These are phyloP conservation scores for Meganola albula DNA, from an alignment of 2,888 invertebrate genomes.

Conservation along the genomic window DNA sequence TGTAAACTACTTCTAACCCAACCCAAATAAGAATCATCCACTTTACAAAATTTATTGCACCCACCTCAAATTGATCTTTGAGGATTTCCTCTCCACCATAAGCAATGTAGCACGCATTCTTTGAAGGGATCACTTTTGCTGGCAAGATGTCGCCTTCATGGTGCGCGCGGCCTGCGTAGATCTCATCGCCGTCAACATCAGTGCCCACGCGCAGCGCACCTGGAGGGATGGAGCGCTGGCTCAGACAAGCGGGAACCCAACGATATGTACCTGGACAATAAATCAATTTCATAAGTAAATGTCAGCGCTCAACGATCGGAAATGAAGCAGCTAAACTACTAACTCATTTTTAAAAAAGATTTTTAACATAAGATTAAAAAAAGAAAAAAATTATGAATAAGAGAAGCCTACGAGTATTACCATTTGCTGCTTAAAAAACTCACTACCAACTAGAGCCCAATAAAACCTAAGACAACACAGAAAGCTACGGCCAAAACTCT, in stretches of 20 bases:
- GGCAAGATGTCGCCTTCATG: constrained; percentile 82
- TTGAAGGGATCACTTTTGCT: constrained; percentile 82
- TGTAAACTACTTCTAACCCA: too few relatives aligned
- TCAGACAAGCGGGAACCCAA: constrained; percentile 71
- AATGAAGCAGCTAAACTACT: too few relatives aligned
- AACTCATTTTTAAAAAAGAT: too few relatives aligned
- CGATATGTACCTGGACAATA: constrained; percentile 70
- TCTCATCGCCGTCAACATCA: constrained; percentile 83
- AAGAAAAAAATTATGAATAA: too few relatives aligned
- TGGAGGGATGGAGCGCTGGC: constrained; percentile 68
- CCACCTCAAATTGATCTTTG: constrained; percentile 81
- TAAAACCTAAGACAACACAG: constrained; percentile 41
- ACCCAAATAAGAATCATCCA: too few relatives aligned
- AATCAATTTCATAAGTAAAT: too few relatives aligned
- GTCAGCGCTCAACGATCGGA: too few relatives aligned
- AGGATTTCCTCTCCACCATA: constrained; percentile 80
- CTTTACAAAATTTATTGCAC: too few relatives aligned
- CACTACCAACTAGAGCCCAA: too few relatives aligned
- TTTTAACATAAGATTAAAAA: too few relatives aligned
- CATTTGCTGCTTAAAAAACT: too few relatives aligned
- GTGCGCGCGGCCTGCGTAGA: constrained; percentile 84
- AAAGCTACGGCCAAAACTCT: constrained; percentile 71
- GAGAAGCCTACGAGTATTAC: too few relatives aligned
- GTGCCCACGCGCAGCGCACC: constrained; percentile 77
- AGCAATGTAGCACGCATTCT: constrained; percentile 80